phyloP scores from a whole-genome alignment of 2,797 vertebrate species.

The Micropoecilia bifurca region DNA sequence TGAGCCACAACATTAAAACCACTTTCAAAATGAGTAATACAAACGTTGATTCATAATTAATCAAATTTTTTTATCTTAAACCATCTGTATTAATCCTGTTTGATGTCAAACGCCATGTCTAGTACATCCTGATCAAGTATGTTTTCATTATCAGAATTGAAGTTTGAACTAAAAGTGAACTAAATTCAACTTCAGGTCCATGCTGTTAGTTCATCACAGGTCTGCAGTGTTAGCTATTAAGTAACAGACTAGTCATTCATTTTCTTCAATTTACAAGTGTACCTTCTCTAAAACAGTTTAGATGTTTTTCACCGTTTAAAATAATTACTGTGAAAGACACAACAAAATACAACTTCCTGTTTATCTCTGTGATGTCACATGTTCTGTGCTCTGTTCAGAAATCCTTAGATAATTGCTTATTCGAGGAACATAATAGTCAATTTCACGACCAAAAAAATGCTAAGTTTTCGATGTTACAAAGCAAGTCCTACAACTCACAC shows the following conservation, averaged over 20 bases:
- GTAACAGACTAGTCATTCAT: neutral
- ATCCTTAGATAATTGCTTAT: neutral
- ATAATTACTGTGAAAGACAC: neutral
- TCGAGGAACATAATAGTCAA: neutral
- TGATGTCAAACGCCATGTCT: neutral
- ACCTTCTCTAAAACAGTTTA: neutral
- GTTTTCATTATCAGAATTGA: neutral
- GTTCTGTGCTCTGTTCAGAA: neutral
- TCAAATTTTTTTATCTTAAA: neutral
- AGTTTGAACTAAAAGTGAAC: neutral
- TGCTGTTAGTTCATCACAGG: neutral
- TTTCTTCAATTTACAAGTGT: neutral
- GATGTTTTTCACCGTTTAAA: neutral
- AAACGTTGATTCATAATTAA: neutral
- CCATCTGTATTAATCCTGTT: neutral
- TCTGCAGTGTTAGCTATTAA: neutral
- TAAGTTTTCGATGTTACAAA: neutral
- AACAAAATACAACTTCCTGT: neutral
- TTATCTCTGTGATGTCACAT: neutral
- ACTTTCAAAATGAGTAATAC: neutral
- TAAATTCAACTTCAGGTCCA: neutral
- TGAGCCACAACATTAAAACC: conserved; percentile 16
- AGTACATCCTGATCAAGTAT: neutral
- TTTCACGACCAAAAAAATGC: neutral
- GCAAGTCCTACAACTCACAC: neutral